These are phyloP conservation scores for Holcopasites calliopsidis DNA, from an alignment of 1,140 invertebrate genomes.

Conservation along the genomic window DNA sequence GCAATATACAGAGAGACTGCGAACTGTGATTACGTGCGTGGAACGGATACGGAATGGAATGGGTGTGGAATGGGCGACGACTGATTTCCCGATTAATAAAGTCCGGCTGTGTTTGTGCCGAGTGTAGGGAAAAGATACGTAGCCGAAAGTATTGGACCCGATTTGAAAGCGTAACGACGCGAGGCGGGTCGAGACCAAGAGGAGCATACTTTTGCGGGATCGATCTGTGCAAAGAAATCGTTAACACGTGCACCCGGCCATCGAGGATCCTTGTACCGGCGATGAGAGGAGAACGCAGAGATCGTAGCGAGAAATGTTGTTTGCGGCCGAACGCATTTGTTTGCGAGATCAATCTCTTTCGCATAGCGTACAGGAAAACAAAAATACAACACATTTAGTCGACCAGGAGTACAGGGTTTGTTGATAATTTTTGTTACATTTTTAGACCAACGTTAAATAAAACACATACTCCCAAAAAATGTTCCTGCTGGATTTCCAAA, in stretches of 20 bases:
- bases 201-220: slow-evolving; percentile 47
- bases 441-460: neutral
- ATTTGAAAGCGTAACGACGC: slow-evolving; percentile 67
- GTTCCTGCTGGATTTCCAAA: neutral
- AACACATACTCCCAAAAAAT: neutral
- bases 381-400: neutral
- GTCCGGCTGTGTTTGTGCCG: slow-evolving; percentile 63
- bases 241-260: slow-evolving; percentile 22
- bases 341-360: neutral
- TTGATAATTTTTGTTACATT: slow-evolving; percentile 14
- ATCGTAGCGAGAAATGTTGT: neutral
- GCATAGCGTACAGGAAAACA: neutral
- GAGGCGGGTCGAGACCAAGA: slow-evolving; percentile 45
- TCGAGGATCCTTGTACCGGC: neutral
- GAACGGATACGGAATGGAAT: slow-evolving; percentile 33
- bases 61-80: no score
- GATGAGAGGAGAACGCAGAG: neutral
- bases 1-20: slow-evolving; percentile 13
- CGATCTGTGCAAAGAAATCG: slow-evolving; percentile 22
- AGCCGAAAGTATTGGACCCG: slow-evolving; percentile 60
- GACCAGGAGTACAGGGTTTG: slow-evolving; percentile 4
- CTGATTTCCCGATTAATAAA: slow-evolving; percentile 62
- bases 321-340: neutral
- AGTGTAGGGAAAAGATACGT: slow-evolving; percentile 72
- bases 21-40: slow-evolving; percentile 26